Conservation (phyloP, 1,140 invertebrate genomes). For the Lasioglossum albipes region DNA sequence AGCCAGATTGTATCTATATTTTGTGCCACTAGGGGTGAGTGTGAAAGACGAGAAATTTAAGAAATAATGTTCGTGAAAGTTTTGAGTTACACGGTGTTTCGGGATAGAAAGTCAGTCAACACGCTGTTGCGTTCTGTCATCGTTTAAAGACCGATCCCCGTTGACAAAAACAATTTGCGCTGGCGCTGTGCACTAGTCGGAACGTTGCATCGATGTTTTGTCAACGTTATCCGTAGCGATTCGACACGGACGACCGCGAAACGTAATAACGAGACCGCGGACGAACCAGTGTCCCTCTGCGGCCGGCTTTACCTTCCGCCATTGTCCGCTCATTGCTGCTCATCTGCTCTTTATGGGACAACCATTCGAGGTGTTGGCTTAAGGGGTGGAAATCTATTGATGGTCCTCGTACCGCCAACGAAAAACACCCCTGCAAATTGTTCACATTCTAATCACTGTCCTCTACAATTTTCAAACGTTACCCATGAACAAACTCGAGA, state of each 20-base stretch:
- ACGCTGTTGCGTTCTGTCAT: background rate
- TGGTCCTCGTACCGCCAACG: background rate
- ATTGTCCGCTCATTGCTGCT: slow-evolving; percentile 35
- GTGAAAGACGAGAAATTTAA: too few relatives aligned
- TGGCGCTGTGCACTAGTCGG: background rate
- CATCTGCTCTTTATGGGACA: background rate
- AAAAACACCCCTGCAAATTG: background rate
- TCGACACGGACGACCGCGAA: slow-evolving; percentile 52
- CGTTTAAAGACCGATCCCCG: background rate
- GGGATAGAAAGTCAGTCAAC: too few relatives aligned
- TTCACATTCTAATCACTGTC: too few relatives aligned
- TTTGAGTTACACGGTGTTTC: too few relatives aligned
- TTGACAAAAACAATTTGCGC: slow-evolving; percentile 1
- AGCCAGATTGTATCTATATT: too few relatives aligned
- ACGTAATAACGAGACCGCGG: slow-evolving; percentile 60
- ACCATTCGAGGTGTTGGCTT: background rate
- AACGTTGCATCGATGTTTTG: slow-evolving; percentile 46
- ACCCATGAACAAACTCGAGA: too few relatives aligned
- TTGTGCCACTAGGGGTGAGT: too few relatives aligned
- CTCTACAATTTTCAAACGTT: too few relatives aligned
- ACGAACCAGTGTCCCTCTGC: slow-evolving; percentile 39
- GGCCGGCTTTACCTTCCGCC: slow-evolving; percentile 18
- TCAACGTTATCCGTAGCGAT: slow-evolving; percentile 37
- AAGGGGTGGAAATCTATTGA: background rate
- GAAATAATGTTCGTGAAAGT: too few relatives aligned